Evolutionary conservation across 2,113 vertebrate genomes (phyloP), one percentile per base, ranked within the genome.

Genomic region (Oncorhynchus kisutch): DNA sequence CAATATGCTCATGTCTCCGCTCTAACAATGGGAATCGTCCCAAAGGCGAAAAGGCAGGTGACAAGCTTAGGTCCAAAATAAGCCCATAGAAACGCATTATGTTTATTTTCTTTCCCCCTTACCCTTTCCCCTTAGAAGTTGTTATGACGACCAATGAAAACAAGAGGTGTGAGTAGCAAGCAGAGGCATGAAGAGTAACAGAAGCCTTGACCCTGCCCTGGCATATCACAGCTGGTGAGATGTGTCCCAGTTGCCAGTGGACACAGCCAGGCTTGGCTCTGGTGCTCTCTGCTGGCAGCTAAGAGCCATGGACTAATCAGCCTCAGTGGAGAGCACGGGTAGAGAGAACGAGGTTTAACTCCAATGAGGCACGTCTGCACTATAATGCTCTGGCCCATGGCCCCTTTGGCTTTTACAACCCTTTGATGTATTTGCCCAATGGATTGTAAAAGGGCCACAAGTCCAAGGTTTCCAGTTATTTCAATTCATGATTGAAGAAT

Each of bases 111-210:
- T 45, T 11, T 12, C 39, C 39, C 73, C 71, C 20, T 70, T 45
- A 2, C n/a, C 60, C 60, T n/a, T 12, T 64, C 2, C 12, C 20
- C 20, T 14, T 14, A 54, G 51, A 14, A 54, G 51, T 54, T 14
- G 11, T 75, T 81, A 80, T 89, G 86, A 81, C 82, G n/a, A 88
- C 84, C 74, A 0, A 25, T 72, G 74, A 77, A 84, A 88, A 88
- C n/a, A 83, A 22, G 11, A 14, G 49, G 25, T 71, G 65, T 39
- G 1, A 48, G 51, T 18, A 54, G 7, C 5, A 60, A 51, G 66
- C 49, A 71, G 70, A 57, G 48, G 27, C 51, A 54, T 22, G n/a
- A 70, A 51, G 48, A 54, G 22, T 57, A 71, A 54, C 51, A 22
- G 59, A 60, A 73, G 62, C 54, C 25, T 6, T 59, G 27, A 59